Conservation (phyloP, 2,113 vertebrate species). For the Phaetusa simplex region DNA sequence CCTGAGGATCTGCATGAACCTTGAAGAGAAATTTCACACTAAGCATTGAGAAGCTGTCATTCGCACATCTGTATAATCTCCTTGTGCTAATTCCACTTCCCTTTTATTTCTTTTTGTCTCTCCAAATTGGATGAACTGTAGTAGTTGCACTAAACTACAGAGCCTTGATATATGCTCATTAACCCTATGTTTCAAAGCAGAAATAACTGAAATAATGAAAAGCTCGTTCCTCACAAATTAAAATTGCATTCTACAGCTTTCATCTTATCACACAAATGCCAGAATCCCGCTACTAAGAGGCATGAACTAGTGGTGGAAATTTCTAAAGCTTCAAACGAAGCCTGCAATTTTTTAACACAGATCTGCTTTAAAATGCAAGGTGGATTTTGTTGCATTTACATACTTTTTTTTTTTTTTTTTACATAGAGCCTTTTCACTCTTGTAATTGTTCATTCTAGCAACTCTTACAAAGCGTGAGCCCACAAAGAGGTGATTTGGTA, state of each 20-base stretch:
- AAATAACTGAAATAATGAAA: slow-evolving; percentile 36
- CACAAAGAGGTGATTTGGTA: not conserved
- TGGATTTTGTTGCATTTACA: not conserved
- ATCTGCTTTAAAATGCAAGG: not conserved
- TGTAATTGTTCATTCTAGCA: not conserved
- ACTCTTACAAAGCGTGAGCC: not conserved
- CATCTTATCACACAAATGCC: slow-evolving; percentile 30
- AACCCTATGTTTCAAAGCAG: slow-evolving; percentile 31
- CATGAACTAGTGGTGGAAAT: not conserved
- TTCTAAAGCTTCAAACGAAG: not conserved
- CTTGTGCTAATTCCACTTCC: slow-evolving; percentile 33
- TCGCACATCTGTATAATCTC: slow-evolving; percentile 26
- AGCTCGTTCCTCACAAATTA: not conserved
- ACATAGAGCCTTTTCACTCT: not conserved
- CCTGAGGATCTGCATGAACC: slow-evolving; percentile 54
- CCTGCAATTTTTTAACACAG: not conserved
- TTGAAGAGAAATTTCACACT: slow-evolving; percentile 58
- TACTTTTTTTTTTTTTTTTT: not conserved
- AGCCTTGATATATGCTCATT: not conserved
- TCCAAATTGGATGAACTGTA: slow-evolving; percentile 22
- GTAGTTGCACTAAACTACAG: not conserved
- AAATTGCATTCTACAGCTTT: slow-evolving; percentile 11
- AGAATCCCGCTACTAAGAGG: slow-evolving; percentile 5
- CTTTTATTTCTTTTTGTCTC: slow-evolving; percentile 28
- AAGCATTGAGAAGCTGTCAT: slow-evolving; percentile 53